These are phyloP conservation scores for Orthonevra nobilis DNA, from an alignment of 2,888 invertebrate genomes.

Conservation along the genomic window DNA sequence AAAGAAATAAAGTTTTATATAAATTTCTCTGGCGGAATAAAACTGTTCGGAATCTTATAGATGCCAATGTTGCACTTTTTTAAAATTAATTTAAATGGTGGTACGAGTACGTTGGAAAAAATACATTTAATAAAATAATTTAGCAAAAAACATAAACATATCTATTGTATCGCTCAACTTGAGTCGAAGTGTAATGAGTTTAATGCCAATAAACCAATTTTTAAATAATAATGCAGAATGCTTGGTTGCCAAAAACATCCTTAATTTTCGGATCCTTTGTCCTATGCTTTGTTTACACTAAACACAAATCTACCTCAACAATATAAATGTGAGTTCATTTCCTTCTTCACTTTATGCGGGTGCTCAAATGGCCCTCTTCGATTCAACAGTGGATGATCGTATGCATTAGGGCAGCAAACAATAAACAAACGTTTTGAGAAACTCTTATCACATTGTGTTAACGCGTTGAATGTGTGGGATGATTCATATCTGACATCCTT, in stretches of 20 bases:
- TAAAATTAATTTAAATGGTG: too few species aligned
- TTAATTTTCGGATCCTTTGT: background rate
- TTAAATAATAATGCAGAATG: constrained; percentile 2
- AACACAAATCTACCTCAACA: constrained; percentile 10
- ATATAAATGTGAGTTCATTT: constrained; percentile 45
- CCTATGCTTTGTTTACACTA: constrained; percentile 24
- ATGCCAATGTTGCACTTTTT: too few species aligned
- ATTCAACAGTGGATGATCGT: constrained; percentile 45
- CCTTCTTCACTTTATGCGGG: constrained; percentile 38
- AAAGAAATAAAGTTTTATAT: too few species aligned
- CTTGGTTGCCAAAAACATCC: background rate
- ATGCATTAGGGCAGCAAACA: constrained; percentile 56
- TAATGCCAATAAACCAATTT: background rate
- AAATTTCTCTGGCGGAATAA: too few species aligned
- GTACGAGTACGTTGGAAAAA: too few species aligned
- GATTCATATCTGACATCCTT: constrained; percentile 53
- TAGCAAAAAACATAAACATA: too few species aligned
- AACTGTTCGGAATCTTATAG: too few species aligned
- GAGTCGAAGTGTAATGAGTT: too few species aligned
- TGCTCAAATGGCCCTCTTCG: constrained; percentile 38
- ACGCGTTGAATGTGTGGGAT: constrained; percentile 48
- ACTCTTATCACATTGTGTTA: constrained; percentile 59
- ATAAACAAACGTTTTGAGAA: constrained; percentile 54
- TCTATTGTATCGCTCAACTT: too few species aligned
- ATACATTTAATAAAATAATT: too few species aligned